A percentile compares a stretch with the other conserved stretches of the same genome.
Evolutionary conservation across 2,888 invertebrate species (phyloP).

Genomic region (Thereva unica): DNA sequence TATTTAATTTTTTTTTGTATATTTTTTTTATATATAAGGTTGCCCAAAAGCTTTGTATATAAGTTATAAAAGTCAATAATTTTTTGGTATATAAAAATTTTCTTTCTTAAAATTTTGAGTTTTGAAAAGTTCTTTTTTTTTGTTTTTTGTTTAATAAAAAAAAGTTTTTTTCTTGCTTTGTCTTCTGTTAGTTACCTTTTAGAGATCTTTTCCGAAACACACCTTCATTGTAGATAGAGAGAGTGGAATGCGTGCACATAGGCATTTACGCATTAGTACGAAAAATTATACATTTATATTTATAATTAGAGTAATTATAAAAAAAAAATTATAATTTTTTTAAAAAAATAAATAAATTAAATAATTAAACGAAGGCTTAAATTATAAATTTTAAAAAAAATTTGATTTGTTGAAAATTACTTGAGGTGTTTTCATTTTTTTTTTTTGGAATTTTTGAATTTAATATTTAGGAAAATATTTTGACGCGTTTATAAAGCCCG

Average conservation of each 20-base stretch:
- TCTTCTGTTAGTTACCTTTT: conserved; percentile 79
- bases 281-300: conserved; percentile 59
- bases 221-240: conserved; percentile 66
- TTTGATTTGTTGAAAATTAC: no score
- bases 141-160: conserved; percentile 46
- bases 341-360: conserved; percentile 1
- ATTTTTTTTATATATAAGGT: conserved; percentile 23
- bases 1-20: conserved; percentile 18
- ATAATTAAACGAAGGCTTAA: no score
- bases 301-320: conserved; percentile 35
- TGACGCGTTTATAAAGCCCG: no score
- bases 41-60: conserved; percentile 35
- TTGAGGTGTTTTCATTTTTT: no score
- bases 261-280: conserved; percentile 60
- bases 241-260: conserved; percentile 64
- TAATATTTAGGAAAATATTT: no score
- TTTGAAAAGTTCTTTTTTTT: conserved; percentile 58
- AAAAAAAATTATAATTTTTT: conserved; percentile 23
- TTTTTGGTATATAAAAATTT: conserved; percentile 43
- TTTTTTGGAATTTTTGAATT: no score
- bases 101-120: conserved; percentile 24
- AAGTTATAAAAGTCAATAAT: no score
- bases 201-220: conserved; percentile 96
- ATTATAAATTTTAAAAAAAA: no score
- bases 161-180: conserved; percentile 44